Evolutionary conservation across 1,140 invertebrate species (phyloP).

Genomic region (Drosophila ironensis): DNA sequence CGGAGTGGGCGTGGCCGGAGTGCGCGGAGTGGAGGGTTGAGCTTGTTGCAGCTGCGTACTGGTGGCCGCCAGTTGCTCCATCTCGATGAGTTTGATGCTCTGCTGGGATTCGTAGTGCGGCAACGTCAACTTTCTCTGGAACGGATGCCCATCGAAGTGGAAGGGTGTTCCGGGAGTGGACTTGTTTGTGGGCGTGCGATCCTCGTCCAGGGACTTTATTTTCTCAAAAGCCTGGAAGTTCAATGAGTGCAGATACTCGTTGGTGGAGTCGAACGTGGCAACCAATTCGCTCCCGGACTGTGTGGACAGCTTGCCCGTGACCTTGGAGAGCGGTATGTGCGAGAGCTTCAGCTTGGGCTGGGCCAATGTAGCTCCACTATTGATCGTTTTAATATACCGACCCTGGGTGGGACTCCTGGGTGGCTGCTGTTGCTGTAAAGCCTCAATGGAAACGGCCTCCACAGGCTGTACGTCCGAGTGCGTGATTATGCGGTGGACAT

Average conservation of each 20-base stretch:
- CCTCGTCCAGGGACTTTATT: constrained; percentile 49
- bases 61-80: constrained; percentile 70
- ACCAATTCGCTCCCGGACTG: constrained; percentile 78
- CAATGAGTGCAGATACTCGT: constrained; percentile 54
- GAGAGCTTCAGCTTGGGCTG: constrained; percentile 60
- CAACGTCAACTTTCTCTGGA: constrained; percentile 50
- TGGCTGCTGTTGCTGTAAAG: constrained; percentile 47
- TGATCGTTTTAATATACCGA: constrained; percentile 48
- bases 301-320: constrained; percentile 71
- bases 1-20: constrained; percentile 1
- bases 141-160: constrained; percentile 51
- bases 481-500: constrained; percentile 77
- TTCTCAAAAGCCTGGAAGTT: constrained; percentile 26
- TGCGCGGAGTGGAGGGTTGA: constrained; percentile 17
- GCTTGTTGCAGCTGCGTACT: constrained; percentile 42
- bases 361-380: not conserved
- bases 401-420: constrained; percentile 50
- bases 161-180: constrained; percentile 49
- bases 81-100: constrained; percentile 69
- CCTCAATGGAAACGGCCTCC: constrained; percentile 66
- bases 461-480: constrained; percentile 67
- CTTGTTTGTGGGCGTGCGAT: constrained; percentile 72
- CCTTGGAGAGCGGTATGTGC: constrained; percentile 76
- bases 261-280: constrained; percentile 65
- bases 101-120: constrained; percentile 53